Evolutionary conservation across 2,113 vertebrate genomes (phyloP), one percentile per base, ranked within the genome.

Genomic region (Accipiter virgatus): DNA sequence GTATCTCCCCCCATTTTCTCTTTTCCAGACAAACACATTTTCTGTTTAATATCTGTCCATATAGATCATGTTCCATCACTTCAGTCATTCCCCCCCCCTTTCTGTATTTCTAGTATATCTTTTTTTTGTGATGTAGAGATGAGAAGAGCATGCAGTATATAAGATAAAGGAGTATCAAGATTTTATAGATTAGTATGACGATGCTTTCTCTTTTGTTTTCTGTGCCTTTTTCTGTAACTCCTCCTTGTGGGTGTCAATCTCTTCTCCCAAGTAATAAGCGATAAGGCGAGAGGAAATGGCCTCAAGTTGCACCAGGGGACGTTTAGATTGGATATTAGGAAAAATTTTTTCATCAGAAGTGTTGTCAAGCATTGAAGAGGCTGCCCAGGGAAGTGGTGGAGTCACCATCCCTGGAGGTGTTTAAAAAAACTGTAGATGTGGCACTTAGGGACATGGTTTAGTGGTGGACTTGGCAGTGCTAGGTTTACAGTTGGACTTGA

Each of bases 171-270:
- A 81, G 12, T 32, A 18, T 11, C 55, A 45, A 59, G 5, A 29
- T 74, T 86, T 58, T 81, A 23, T 21, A 34, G 12, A 48, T 56
- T 66, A 74, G 3, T 13, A 79, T 91, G 29, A 29, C 0, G 4
- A 47, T 63, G 11, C 6, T 93, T 94, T 74, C 34, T 67, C 3
- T 2, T 75, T 79, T 92, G 5, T 23, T 72, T 9, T 85, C 63
- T 50, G 7, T 72, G n/a, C 13, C 27, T 79, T 90, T 78, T 85
- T 29, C 38, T 86, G 11, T 32, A 73, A 61, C 20, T 52, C 6
- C 12, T 73, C 15, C 29, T 56, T 9, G 36, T 23, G 5, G 66
- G 6, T 13, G 36, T 40, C 0, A 0, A 4, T 58, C 25, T 73
- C 25, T 40, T 79, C 47, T 79, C 9, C 17, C 26, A 50, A 13